These are phyloP conservation scores for Saguinus midas DNA, from an alignment of 2,113 vertebrate species.

Conservation along the genomic window DNA sequence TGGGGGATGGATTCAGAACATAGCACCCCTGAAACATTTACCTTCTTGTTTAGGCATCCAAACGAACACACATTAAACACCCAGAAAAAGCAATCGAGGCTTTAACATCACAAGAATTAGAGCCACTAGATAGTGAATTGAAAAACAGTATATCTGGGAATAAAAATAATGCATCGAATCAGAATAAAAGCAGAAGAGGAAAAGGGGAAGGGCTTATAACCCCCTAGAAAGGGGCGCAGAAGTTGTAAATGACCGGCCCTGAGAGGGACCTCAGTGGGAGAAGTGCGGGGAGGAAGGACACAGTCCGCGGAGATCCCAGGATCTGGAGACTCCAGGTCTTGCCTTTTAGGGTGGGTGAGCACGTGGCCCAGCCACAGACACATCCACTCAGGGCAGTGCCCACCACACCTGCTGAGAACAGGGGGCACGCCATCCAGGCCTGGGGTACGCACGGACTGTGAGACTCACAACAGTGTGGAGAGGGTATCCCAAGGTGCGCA, in stretches of 20 bases:
- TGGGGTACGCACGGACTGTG: too few species aligned
- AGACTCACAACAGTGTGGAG: background rate
- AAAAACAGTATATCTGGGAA: background rate
- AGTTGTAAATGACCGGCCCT: background rate
- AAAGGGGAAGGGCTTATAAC: background rate
- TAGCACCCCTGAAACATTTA: background rate
- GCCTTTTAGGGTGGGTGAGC: background rate
- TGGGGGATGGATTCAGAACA: background rate
- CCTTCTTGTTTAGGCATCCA: background rate
- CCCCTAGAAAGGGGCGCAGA: background rate
- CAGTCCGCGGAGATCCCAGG: too few species aligned
- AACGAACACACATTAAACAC: background rate
- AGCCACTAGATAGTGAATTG: background rate
- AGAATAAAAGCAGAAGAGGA: background rate
- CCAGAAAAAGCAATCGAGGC: background rate
- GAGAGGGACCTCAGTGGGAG: background rate
- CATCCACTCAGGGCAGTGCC: rapidly evolving
- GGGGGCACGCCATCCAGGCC: background rate
- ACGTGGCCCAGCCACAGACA: background rate
- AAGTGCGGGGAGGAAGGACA: background rate
- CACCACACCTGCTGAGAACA: rapidly evolving
- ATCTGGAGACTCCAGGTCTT: background rate
- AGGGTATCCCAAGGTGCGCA: background rate
- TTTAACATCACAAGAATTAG: background rate
- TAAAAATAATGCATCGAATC: background rate